Conservation (phyloP, 2,113 vertebrate genomes). For the Hystrix cristata region DNA sequence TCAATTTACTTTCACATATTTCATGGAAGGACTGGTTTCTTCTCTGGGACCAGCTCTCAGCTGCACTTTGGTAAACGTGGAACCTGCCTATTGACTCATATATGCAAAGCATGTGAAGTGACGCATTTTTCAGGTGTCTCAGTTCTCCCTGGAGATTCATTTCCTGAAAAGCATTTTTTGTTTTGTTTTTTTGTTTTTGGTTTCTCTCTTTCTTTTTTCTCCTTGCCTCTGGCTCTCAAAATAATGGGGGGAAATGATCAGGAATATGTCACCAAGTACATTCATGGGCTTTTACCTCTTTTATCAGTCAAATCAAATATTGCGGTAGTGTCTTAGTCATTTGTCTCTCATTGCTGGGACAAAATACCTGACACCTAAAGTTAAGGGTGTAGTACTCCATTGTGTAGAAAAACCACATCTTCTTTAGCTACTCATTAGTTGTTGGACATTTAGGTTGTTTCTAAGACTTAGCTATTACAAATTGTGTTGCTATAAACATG, state of each 20-base stretch:
- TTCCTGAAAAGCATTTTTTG: slow-evolving; percentile 33
- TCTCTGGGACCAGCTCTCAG: background rate
- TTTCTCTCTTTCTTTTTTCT: background rate
- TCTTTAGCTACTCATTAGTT: too few species aligned
- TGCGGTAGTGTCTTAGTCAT: too few species aligned
- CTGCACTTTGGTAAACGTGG: background rate
- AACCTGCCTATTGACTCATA: slow-evolving; percentile 3
- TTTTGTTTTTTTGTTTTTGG: background rate
- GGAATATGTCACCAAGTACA: slow-evolving; percentile 9
- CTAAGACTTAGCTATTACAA: too few species aligned
- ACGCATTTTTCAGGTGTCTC: slow-evolving; percentile 8
- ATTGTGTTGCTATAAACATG: too few species aligned
- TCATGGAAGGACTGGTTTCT: background rate
- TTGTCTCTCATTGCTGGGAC: too few species aligned
- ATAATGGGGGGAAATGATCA: background rate
- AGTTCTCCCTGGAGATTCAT: slow-evolving; percentile 43
- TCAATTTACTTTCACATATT: background rate
- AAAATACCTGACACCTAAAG: too few species aligned
- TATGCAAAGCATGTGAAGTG: background rate
- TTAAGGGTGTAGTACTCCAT: too few species aligned
- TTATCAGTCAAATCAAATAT: slow-evolving; percentile 38
- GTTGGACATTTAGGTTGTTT: too few species aligned
- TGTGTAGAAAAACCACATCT: too few species aligned
- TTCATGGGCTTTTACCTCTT: background rate
- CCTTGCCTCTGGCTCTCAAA: slow-evolving; percentile 40